Evolutionary conservation across 2,888 invertebrate species (phyloP), one percentile per base, ranked within the genome.

Genomic region (Leptinotarsa rubiginosa): DNA sequence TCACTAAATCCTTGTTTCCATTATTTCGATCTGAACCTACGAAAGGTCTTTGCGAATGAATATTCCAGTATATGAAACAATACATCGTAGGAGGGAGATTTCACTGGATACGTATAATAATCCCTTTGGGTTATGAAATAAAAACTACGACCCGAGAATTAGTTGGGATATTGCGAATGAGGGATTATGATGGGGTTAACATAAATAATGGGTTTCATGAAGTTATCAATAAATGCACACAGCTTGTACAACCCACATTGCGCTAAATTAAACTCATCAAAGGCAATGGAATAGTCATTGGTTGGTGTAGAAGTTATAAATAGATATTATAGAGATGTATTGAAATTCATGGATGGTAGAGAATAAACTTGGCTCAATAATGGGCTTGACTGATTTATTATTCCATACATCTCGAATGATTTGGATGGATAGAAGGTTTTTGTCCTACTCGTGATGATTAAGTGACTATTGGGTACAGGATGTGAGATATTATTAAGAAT

Each of bases 141-240:
- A n/a, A 52, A 52, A n/a, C 15, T 52, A 16, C 7, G 52, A 52
- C 52, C 52, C n/a, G 52, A n/a, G 52, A 52, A 52, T 52, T 52
- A 52, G 52, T 52, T 52, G 15, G 52, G 3, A 52, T 52, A 52
- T 52, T 52, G 52, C 52, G 52, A n/a, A 52, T 52, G 52, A 52
- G 52, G n/a, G n/a, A n/a, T n/a, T n/a, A n/a, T n/a, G n/a, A n/a
- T 52, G 15, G n/a, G 52, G 52, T 52, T n/a, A 52, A 15, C 52
- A 7, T 52, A n/a, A 52, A 52, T 52, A 52, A 52, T n/a, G 52
- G n/a, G n/a, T 52, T n/a, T 52, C n/a, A 16, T 52, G 41, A n/a
- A 52, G 52, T 52, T 16, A 52, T 52, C 52, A 52, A 52, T 52
- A 52, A 52, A 52, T 7, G 52, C 15, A 52, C 52, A n/a, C 52